Base-by-base conservation (phyloP, 2,797 vertebrate species). In the Cirrhinus molitorella region DNA sequence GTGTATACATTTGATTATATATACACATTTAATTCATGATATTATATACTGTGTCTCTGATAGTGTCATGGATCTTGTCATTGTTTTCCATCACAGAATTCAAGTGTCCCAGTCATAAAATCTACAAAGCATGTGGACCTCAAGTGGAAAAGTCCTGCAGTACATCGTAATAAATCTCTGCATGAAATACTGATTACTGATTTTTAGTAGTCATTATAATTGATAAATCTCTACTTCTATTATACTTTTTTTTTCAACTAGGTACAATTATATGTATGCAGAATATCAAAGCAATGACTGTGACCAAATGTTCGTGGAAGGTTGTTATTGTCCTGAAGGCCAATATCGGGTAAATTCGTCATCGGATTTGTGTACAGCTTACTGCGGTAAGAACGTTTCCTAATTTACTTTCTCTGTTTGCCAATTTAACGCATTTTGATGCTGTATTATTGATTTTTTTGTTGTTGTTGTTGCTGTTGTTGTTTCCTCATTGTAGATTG, bases 261-360 rank as follows among this genome's bases (percentile, higher is more conserved):
- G 94, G 86, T 93, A 89, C 85, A 95, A 94, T 88, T 19, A 90
- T 0, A 88, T 78, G 3, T 86, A 79, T 49, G 9, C 16, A 31
- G 4, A 73, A 4, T 47, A 1, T 17, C 0, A 63, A 0, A 2
- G 59, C 12, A 43, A 10, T 0, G 2, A 19, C 3, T 66, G 0
- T 21, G 88, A 78, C 59, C 25, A 51, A 4, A 5, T 0, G 19
- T 10, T 87, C 8, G 16, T 5, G 0, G 96, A 97, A 86, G 96
- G 95, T 85, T 97, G 96, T 87, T 96, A 94, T 91, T 97, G 96
- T 53, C 95, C 95, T 0, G 83, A 92, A 0, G 92, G 89, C 9
- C 91, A 40, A 23, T 89, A 83, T 23, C 90, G 92, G 72, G 96
- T 95, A 91, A 93, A 84, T 84, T 17, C 91, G 2, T 59, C 70